phyloP scores from a whole-genome alignment of 2,888 invertebrate species.

The Drosophila prostipennis region DNA sequence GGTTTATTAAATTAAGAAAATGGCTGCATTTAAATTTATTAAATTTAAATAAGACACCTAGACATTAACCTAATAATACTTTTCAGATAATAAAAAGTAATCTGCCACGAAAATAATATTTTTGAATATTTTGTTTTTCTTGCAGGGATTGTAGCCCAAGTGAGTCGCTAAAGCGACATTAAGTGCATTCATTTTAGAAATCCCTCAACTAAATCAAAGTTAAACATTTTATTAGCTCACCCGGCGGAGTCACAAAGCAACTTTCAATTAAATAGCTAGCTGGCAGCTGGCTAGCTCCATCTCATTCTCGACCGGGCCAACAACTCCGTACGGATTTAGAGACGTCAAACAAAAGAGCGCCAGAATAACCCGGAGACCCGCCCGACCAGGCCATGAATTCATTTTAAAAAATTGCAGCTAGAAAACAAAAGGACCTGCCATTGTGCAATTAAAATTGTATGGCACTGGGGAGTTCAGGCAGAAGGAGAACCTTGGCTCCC shows the following conservation, averaged over 20 bases:
- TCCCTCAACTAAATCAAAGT: slow-evolving; percentile 80
- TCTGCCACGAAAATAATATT: neutral
- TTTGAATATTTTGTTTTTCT: neutral
- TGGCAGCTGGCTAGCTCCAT: slow-evolving; percentile 1
- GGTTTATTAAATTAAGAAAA: too few relatives aligned
- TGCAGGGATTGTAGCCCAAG: slow-evolving; percentile 5
- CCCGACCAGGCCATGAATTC: slow-evolving; percentile 73
- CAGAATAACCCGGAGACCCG: slow-evolving; percentile 31
- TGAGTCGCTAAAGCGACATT: slow-evolving; percentile 34
- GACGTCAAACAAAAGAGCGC: slow-evolving; percentile 71
- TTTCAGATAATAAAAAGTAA: neutral
- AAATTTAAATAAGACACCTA: neutral
- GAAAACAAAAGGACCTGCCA: slow-evolving; percentile 75
- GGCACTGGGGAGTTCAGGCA: slow-evolving; percentile 64
- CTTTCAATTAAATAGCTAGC: slow-evolving; percentile 77
- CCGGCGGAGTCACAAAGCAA: slow-evolving; percentile 76
- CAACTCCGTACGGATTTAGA: slow-evolving; percentile 69
- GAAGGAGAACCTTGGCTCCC: slow-evolving; percentile 7
- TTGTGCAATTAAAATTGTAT: slow-evolving; percentile 80
- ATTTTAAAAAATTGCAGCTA: slow-evolving; percentile 75
- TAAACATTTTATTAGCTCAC: slow-evolving; percentile 77
- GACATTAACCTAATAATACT: neutral
- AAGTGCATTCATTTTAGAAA: slow-evolving; percentile 64
- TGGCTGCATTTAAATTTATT: too few relatives aligned
- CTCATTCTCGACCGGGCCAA: slow-evolving; percentile 30